Evolutionary conservation across 2,113 vertebrate genomes (phyloP).

Genomic region (Sturnira hondurensis): DNA sequence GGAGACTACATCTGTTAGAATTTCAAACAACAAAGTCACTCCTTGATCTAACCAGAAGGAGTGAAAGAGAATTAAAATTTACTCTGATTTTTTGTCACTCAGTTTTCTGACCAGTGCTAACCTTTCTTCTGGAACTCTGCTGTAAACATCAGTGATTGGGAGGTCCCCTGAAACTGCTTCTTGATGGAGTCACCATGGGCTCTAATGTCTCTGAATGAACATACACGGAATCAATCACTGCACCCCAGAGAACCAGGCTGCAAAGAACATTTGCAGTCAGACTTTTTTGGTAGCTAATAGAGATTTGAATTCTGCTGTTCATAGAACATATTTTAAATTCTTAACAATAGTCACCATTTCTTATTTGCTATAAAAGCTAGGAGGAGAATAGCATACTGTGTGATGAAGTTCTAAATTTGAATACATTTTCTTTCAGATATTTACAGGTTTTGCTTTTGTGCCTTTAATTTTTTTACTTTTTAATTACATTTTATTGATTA

Average conservation of each 20-base stretch:
- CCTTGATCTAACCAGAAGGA: neutral
- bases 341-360: neutral
- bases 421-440: neutral
- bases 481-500: too few species aligned
- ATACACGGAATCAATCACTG: neutral
- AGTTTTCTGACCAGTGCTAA: neutral
- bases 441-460: neutral
- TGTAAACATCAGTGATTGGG: neutral
- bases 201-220: neutral
- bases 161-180: neutral
- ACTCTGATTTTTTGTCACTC: neutral
- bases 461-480: neutral
- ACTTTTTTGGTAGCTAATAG: neutral
- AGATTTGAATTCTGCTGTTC: neutral
- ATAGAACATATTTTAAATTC: neutral
- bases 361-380: neutral
- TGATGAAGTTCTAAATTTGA: constrained; percentile 18
- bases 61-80: constrained; percentile 1
- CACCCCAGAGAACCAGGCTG: neutral
- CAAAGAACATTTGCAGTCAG: neutral
- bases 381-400: neutral
- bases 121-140: neutral
- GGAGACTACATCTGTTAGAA: neutral
- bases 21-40: neutral
- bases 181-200: too few species aligned